Conservation (phyloP, 2,888 invertebrate genomes). For the Periphyllus acericola region DNA sequence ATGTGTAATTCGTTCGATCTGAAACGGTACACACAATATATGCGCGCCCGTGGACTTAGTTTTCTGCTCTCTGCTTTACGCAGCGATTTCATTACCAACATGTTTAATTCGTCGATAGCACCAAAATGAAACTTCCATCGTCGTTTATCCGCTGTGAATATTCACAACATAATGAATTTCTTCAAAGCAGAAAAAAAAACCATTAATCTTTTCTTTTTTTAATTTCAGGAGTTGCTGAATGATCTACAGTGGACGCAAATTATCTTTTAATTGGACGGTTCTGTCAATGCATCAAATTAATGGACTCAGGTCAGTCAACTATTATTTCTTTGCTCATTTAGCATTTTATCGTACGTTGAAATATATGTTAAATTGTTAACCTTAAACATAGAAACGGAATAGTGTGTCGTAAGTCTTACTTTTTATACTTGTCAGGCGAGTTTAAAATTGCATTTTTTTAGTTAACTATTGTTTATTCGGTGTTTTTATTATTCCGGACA, state of each 20-base stretch:
- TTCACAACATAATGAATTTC: background rate
- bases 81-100: no score
- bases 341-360: background rate
- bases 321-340: background rate
- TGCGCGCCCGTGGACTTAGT: background rate
- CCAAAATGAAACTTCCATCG: background rate
- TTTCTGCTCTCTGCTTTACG: no score
- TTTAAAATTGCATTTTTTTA: background rate
- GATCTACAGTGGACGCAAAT: background rate
- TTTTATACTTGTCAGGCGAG: background rate
- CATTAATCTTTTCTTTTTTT: background rate
- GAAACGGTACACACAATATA: background rate
- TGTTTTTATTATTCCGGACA: background rate
- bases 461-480: background rate
- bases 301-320: slow-evolving; percentile 1
- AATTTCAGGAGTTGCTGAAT: background rate
- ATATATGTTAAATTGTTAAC: background rate
- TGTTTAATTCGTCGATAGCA: background rate
- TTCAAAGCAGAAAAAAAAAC: no score
- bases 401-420: background rate
- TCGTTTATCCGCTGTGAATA: background rate
- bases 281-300: background rate
- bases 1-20: background rate
- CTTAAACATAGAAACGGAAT: background rate
- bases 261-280: background rate